These are phyloP conservation scores for Pachydiplax longipennis DNA, from an alignment of 2,888 invertebrate species.

Conservation along the genomic window DNA sequence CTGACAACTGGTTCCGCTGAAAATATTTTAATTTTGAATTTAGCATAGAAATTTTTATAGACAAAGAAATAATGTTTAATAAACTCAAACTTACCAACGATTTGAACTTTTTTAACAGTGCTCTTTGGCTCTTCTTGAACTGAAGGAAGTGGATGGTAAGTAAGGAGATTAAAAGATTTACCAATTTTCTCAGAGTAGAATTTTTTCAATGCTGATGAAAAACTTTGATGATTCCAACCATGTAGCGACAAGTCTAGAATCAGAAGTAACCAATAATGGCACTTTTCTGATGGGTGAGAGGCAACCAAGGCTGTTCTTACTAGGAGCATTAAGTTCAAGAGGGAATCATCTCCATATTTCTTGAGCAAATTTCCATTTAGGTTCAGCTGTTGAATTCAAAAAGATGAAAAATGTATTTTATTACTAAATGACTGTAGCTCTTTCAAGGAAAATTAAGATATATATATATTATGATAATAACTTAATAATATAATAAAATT, in stretches of 20 bases:
- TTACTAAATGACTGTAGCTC: neutral
- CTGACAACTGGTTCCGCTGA: neutral
- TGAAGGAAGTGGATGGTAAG: neutral
- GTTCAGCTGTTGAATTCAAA: neutral
- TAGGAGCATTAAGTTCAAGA: neutral
- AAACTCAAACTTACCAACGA: neutral
- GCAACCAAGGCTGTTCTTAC: neutral
- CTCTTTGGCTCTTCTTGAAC: neutral
- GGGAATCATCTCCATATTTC: neutral
- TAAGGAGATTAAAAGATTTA: neutral
- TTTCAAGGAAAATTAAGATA: neutral
- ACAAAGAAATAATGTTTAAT: neutral
- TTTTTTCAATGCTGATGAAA: neutral
- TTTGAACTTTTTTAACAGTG: neutral
- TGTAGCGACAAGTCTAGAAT: neutral
- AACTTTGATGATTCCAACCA: neutral
- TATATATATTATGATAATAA: too few species aligned
- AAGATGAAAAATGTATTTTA: neutral
- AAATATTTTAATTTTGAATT: neutral
- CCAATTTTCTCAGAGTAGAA: constrained; percentile 6
- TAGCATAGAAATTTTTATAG: neutral
- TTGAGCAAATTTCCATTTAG: neutral
- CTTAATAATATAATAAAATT: too few species aligned
- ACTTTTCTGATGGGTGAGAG: neutral
- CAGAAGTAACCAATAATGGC: constrained; percentile 1